Conservation (phyloP, 1,140 invertebrate genomes). For the Euura lappo region DNA sequence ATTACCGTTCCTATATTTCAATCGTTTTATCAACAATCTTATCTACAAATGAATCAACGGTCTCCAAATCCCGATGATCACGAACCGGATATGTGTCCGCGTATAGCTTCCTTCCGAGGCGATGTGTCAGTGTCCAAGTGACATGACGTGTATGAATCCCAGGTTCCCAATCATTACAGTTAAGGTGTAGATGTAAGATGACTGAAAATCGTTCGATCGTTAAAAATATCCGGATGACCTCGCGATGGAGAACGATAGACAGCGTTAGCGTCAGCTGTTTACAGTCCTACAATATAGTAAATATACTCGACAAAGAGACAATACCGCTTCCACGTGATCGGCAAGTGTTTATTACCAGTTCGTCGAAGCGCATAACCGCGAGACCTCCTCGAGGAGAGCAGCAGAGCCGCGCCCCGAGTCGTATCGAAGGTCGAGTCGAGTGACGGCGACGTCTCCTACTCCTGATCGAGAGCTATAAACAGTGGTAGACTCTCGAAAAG, state of each 20-base stretch:
- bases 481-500: not conserved
- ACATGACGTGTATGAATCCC: no score
- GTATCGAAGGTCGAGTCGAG: slow-evolving; percentile 33
- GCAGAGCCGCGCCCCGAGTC: slow-evolving; percentile 24
- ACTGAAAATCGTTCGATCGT: not conserved
- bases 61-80: not conserved
- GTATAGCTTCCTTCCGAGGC: not conserved
- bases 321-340: slow-evolving; percentile 33
- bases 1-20: not conserved
- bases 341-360: slow-evolving; percentile 36
- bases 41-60: no score
- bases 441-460: slow-evolving; percentile 23
- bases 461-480: slow-evolving; percentile 25
- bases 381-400: no score
- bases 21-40: no score
- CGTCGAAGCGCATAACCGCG: not conserved
- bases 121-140: no score
- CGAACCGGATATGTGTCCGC: not conserved
- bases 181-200: no score
- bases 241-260: slow-evolving; percentile 29
- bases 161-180: no score
- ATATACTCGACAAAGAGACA: no score
- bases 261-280: no score
- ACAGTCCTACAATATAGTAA: no score
- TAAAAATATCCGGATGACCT: slow-evolving; percentile 17